These are phyloP conservation scores for Tenualosa ilisha DNA, from an alignment of 2,797 vertebrate genomes.

Conservation along the genomic window DNA sequence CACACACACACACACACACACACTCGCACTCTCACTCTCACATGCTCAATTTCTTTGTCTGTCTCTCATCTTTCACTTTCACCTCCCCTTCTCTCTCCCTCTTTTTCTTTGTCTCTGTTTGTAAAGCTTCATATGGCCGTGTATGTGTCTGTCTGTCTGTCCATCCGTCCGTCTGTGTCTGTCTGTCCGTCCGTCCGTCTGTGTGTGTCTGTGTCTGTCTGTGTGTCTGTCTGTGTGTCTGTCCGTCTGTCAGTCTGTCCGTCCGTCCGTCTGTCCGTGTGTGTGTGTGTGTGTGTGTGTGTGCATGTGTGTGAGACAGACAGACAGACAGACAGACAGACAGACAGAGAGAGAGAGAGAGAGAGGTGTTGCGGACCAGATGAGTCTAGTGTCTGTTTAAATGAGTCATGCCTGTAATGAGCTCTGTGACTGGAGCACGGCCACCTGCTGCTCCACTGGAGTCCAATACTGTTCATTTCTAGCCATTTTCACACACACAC, in stretches of 20 bases:
- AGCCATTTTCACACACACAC: not conserved
- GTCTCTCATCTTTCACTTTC: too few species aligned
- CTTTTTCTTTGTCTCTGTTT: not conserved
- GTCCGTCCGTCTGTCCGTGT: too few species aligned
- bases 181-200: too few species aligned
- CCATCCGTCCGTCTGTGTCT: too few species aligned
- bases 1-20: not conserved
- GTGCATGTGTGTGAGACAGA: too few species aligned
- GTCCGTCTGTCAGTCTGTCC: too few species aligned
- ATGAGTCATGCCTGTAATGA: conserved; percentile 14
- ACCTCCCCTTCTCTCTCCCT: not conserved
- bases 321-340: not conserved
- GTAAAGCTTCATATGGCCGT: not conserved
- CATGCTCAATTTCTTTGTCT: too few species aligned
- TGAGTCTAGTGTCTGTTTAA: not conserved
- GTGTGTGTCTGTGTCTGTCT: too few species aligned
- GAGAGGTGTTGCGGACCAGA: not conserved
- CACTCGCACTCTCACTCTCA: too few species aligned
- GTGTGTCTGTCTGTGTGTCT: too few species aligned
- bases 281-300: too few species aligned
- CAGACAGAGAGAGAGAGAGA: not conserved
- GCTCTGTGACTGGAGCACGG: not conserved
- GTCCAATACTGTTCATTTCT: not conserved
- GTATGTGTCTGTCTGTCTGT: too few species aligned
- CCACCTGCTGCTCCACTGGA: not conserved